phyloP scores from a whole-genome alignment of 23 tunicate species.

The Styela clava region DNA sequence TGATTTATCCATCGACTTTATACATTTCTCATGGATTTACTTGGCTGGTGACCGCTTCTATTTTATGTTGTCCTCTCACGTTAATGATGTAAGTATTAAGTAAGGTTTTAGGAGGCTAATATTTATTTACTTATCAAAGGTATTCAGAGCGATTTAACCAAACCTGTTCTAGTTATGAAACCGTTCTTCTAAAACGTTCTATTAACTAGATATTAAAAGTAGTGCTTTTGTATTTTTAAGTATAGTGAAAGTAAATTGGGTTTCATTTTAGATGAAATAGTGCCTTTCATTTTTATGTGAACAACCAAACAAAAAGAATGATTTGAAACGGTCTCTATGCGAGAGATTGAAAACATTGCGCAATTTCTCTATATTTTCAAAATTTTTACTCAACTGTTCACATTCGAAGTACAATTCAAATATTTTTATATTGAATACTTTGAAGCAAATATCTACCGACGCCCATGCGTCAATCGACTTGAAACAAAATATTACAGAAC shows the following conservation, averaged over 20 bases:
- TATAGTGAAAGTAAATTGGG: not conserved
- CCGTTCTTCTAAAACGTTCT: too few species aligned
- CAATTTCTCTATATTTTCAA: too few species aligned
- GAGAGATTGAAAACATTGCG: too few species aligned
- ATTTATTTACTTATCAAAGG: not conserved
- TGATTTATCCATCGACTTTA: conserved; percentile 10
- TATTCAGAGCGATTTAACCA: not conserved
- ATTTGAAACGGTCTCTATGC: too few species aligned
- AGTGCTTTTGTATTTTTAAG: too few species aligned
- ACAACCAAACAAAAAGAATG: too few species aligned
- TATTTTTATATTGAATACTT: not conserved
- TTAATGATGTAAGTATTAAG: conserved; percentile 17
- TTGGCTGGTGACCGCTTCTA: not conserved
- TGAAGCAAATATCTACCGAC: too few species aligned
- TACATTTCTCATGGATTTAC: conserved; percentile 1
- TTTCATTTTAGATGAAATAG: not conserved
- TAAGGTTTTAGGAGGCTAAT: not conserved
- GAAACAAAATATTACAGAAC: not conserved
- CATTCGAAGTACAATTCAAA: not conserved
- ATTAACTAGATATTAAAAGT: too few species aligned
- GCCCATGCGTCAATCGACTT: too few species aligned
- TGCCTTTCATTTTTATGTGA: too few species aligned
- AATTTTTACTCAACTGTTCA: not conserved
- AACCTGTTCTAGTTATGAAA: too few species aligned
- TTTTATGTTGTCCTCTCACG: not conserved